Conservation (phyloP, 2,797 vertebrate species). For the Oryzias dopingdopingensis region DNA sequence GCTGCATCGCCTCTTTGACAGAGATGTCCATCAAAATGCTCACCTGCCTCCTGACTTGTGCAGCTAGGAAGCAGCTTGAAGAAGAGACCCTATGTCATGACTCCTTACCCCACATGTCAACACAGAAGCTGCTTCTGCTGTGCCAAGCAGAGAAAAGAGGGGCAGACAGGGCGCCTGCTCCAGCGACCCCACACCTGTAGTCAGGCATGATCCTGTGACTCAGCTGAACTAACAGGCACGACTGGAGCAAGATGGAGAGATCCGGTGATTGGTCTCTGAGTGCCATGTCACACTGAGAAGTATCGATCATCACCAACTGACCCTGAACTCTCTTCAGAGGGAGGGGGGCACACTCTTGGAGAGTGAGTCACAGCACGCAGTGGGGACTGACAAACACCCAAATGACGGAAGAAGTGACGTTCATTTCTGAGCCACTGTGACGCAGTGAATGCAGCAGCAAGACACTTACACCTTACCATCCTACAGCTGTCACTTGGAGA, state of each 20-base stretch:
- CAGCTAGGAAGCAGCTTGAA: conserved; percentile 54
- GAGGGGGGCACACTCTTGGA: conserved; percentile 21
- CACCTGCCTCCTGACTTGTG: conserved; percentile 61
- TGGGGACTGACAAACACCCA: conserved; percentile 31
- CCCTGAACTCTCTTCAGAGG: conserved; percentile 31
- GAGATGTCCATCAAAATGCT: conserved; percentile 38
- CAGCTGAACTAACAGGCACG: conserved; percentile 31
- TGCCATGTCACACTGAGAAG: conserved; percentile 17
- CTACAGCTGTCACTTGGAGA: conserved; percentile 18
- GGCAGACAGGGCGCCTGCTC: conserved; percentile 42
- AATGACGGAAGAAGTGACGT: conserved; percentile 41
- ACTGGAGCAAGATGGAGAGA: conserved; percentile 21
- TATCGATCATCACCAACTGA: conserved; percentile 25
- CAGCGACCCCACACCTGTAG: conserved; percentile 13
- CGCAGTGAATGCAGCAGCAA: conserved; percentile 17
- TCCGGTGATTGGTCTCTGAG: conserved; percentile 40
- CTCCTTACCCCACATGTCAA: conserved; percentile 41
- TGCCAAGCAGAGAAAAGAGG: conserved; percentile 26
- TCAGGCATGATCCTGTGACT: conserved; percentile 26
- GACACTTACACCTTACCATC: conserved; percentile 24
- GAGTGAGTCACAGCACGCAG: conserved; percentile 26
- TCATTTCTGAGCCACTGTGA: conserved; percentile 29
- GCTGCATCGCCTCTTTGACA: conserved; percentile 22
- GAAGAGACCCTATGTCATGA: conserved; percentile 59
- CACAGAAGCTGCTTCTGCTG: conserved; percentile 37